A percentile compares a stretch with the other conserved stretches of the same genome.
Evolutionary conservation across 1,140 invertebrate species (phyloP).

Genomic region (Pseudomyrmex gracilis): DNA sequence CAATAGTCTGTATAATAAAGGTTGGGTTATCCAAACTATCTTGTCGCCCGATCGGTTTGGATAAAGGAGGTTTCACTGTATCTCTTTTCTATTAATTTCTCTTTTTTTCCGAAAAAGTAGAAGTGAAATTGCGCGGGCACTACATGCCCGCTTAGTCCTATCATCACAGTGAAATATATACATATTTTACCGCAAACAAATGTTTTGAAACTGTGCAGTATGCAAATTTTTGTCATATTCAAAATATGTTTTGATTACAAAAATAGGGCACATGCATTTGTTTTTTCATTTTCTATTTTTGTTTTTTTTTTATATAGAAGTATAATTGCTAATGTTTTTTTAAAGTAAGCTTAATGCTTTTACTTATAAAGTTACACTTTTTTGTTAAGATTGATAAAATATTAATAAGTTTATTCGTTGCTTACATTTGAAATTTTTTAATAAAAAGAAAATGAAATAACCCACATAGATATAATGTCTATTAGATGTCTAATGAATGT

Average conservation of each 20-base stretch:
- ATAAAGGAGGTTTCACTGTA: too few species aligned
- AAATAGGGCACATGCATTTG: slow-evolving; percentile 60
- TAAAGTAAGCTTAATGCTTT: slow-evolving; percentile 13
- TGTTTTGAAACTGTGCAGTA: slow-evolving; percentile 39
- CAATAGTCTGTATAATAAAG: too few species aligned
- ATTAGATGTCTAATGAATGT: too few species aligned
- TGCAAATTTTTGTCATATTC: slow-evolving; percentile 67
- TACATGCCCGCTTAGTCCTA: slow-evolving; percentile 23
- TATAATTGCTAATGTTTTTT: slow-evolving; percentile 46
- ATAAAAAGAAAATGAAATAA: too few species aligned
- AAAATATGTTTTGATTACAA: slow-evolving; percentile 71
- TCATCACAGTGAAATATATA: slow-evolving; percentile 58
- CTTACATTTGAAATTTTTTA: too few species aligned
- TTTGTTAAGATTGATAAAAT: too few species aligned
- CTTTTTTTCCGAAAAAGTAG: slow-evolving; percentile 32
- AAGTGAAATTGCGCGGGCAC: slow-evolving; percentile 46
- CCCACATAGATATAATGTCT: too few species aligned
- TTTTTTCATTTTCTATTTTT: background rate
- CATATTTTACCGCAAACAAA: slow-evolving; percentile 40
- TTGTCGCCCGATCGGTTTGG: too few species aligned
- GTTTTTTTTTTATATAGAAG: slow-evolving; percentile 60
- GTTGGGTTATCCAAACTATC: too few species aligned
- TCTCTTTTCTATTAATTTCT: background rate
- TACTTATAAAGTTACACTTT: too few species aligned
- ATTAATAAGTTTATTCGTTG: too few species aligned